Evolutionary conservation across 2,797 vertebrate species (phyloP), one percentile per base, ranked within the genome.

Genomic region (Eupleurogrammus muticus): DNA sequence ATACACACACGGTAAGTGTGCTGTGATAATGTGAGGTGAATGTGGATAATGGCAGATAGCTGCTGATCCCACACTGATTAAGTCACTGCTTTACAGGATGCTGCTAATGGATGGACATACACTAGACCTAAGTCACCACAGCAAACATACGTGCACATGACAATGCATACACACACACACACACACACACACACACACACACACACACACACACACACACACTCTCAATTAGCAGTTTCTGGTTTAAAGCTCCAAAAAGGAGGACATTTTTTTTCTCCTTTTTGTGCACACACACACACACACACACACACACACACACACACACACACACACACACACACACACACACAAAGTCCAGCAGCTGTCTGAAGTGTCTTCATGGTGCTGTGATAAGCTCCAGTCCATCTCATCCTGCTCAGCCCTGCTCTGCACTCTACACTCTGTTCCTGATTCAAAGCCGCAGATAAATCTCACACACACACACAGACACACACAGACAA

Each of bases 41-140:
- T 83, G 77, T 73, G 85, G 81, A 87, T 91, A 90, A 92, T 55
- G 79, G 80, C 85, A 76, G 84, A 78, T 81, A 85, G 72, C 66
- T 80, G 66, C 86, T 84, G 88, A 88, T 87, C 70, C 66, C 60
- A 80, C 85, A 74, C 80, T 71, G 79, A 89, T 70, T 81, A 84
- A 78, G 67, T 75, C 60, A 56, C 57, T 69, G 64, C 72, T 73
- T 81, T 72, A 86, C 64, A 54, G 80, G 76, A 85, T 59, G 77
- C 65, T 76, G 70, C 81, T 83, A 82, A 89, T 72, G 73, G 58
- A 77, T 75, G 50, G 53, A 76, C 57, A 76, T 60, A 67, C 72
- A 73, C 62, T 32, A 16, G 14, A 59, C 17, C 40, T 16, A 42
- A 54, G 54, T 35, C 58, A 46, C 34, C 28, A 66, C 68, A 52